phyloP scores from a whole-genome alignment of 2,113 vertebrate genomes.

The Leptocoma aspasia region DNA sequence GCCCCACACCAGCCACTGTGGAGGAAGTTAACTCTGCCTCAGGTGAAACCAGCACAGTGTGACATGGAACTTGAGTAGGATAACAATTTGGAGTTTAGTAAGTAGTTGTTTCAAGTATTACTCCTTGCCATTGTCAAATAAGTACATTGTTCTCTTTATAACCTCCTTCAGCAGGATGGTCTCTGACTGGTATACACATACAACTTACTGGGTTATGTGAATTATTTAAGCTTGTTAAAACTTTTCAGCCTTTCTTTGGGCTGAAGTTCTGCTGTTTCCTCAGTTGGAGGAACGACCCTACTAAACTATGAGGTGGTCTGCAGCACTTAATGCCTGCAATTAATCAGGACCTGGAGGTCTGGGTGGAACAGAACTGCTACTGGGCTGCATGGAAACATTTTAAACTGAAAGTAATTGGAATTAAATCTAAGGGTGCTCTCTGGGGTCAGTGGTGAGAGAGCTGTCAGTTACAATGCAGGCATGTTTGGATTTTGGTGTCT shows the following conservation, averaged over 20 bases:
- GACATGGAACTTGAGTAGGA: neutral
- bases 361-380: neutral
- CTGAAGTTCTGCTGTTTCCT: neutral
- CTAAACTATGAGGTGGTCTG: neutral
- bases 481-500: neutral
- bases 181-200: neutral
- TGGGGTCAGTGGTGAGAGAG: neutral
- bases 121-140: neutral
- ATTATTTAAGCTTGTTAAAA: neutral
- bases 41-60: neutral
- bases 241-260: neutral
- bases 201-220: neutral
- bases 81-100: neutral
- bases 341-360: neutral
- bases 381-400: neutral
- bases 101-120: neutral
- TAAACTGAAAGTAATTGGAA: neutral
- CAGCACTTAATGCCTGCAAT: neutral
- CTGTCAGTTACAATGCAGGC: rapidly evolving
- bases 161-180: neutral
- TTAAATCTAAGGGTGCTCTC: neutral
- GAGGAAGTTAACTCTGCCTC: neutral
- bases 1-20: neutral
- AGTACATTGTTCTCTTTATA: neutral
- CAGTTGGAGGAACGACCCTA: neutral